phyloP scores from a whole-genome alignment of 2,888 invertebrate species.

The Megalurothrips usitatus region DNA sequence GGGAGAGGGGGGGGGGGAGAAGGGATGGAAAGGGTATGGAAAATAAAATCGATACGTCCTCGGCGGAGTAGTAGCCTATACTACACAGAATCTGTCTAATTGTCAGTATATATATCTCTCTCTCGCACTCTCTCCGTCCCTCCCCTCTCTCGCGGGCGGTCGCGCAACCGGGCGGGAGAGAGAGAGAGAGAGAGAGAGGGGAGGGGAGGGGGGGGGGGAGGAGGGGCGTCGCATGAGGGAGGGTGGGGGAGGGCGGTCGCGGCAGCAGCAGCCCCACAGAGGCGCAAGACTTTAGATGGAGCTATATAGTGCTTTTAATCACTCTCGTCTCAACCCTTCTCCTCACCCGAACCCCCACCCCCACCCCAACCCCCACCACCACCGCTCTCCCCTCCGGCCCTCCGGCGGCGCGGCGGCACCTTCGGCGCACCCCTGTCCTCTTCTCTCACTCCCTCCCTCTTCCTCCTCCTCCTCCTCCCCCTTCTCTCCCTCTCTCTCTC shows the following conservation, averaged over 20 bases:
- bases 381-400: background rate
- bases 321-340: slow-evolving; percentile 26
- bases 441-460: background rate
- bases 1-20: background rate
- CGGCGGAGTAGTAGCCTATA: slow-evolving; percentile 2
- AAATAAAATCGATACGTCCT: slow-evolving; percentile 22
- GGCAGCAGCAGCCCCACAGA: background rate
- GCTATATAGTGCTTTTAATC: slow-evolving; percentile 25
- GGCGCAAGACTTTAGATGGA: slow-evolving; percentile 24
- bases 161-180: background rate
- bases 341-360: background rate
- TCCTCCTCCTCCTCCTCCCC: background rate
- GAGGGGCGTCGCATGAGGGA: background rate
- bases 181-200: background rate
- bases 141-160: background rate
- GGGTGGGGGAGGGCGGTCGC: background rate
- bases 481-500: too few species aligned
- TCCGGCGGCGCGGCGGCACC: background rate
- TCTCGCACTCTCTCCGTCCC: background rate
- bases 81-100: slow-evolving; percentile 25
- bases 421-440: background rate
- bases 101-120: slow-evolving; percentile 22
- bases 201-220: background rate
- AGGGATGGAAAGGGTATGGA: slow-evolving; percentile 1
- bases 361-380: background rate